These are phyloP conservation scores for Actenoides lindsayi DNA, from an alignment of 2,113 vertebrate species.

Conservation along the genomic window DNA sequence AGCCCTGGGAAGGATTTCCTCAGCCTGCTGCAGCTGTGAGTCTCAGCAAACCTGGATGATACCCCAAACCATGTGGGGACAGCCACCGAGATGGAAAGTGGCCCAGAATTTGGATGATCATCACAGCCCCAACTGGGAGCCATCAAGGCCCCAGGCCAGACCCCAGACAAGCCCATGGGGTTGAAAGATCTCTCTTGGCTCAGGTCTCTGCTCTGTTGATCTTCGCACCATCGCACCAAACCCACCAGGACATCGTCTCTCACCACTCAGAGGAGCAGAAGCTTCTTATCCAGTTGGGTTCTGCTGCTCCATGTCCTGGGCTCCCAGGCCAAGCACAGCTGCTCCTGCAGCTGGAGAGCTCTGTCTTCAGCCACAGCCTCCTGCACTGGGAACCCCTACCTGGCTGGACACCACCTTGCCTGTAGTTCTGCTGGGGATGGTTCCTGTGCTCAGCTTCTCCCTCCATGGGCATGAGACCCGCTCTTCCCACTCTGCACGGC, in stretches of 20 bases:
- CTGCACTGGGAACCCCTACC: neutral
- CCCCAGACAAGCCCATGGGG: neutral
- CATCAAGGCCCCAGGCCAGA: neutral
- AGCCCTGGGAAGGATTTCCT: neutral
- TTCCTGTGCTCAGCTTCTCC: neutral
- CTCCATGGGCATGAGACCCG: rapidly evolving
- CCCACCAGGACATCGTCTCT: neutral
- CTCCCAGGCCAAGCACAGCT: neutral
- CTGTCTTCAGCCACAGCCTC: neutral
- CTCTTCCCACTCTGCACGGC: neutral
- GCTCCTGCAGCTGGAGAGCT: neutral
- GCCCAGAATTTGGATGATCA: neutral
- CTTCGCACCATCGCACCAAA: neutral
- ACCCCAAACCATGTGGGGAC: rapidly evolving
- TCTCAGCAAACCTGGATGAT: neutral
- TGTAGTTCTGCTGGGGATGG: neutral
- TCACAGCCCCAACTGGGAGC: neutral
- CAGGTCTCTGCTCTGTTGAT: neutral
- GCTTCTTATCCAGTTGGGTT: neutral
- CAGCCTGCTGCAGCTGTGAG: neutral
- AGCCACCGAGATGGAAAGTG: neutral
- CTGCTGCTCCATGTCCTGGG: neutral
- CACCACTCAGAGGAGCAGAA: neutral
- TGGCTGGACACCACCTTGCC: neutral
- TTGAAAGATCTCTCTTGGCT: neutral